A percentile compares a stretch with the other conserved stretches of the same genome.
phyloP scores from a whole-genome alignment of 2,113 vertebrate species.

The Amblyornis subalaris region DNA sequence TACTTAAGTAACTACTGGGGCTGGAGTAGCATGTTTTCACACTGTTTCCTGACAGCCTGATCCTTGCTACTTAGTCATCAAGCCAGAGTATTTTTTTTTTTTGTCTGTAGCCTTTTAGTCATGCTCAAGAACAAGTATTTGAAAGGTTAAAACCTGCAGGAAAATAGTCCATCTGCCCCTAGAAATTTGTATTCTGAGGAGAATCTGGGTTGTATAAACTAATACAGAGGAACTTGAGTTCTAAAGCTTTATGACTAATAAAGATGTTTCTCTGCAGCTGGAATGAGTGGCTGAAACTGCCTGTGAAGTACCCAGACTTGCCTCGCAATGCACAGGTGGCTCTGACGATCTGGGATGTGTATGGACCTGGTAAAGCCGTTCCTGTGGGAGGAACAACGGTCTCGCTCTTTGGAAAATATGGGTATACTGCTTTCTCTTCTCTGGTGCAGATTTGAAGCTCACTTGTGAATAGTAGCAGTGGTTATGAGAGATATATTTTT shows the following conservation, averaged over 20 bases:
- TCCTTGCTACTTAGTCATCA: not conserved
- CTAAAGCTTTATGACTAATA: not conserved
- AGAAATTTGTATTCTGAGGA: not conserved
- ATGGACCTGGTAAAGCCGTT: constrained; percentile 90
- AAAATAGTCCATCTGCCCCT: not conserved
- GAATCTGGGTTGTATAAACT: not conserved
- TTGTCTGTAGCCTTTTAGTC: not conserved
- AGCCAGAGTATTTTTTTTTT: not conserved
- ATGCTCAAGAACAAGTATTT: not conserved
- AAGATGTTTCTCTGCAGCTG: constrained; percentile 74
- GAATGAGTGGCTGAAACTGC: constrained; percentile 96
- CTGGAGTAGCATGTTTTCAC: rapidly evolving
- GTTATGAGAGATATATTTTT: not conserved
- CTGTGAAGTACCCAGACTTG: constrained; percentile 94
- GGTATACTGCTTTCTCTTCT: constrained; percentile 70
- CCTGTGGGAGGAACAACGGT: constrained; percentile 96
- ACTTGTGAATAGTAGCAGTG: not conserved
- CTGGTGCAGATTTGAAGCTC: not conserved
- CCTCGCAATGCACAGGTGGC: constrained; percentile 94
- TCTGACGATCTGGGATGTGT: constrained; percentile 96
- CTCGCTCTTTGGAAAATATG: constrained; percentile 95
- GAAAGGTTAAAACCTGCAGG: not conserved
- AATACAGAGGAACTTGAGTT: not conserved
- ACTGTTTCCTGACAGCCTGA: not conserved
- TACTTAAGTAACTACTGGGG: not conserved